These are phyloP conservation scores for Tricholaema leucomelas DNA, from an alignment of 2,113 vertebrate species.

Conservation along the genomic window DNA sequence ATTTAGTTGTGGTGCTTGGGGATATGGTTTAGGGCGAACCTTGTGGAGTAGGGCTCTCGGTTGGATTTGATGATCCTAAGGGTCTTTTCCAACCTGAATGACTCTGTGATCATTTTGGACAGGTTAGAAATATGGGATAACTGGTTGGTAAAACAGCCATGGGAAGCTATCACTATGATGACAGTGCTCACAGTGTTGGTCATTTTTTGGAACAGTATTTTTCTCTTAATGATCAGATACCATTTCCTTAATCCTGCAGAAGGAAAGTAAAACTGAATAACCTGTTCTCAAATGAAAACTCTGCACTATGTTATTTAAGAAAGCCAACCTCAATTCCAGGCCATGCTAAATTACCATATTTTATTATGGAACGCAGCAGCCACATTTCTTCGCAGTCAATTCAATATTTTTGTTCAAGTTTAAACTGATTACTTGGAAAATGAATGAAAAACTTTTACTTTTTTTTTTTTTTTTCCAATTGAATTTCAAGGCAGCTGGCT, in stretches of 20 bases:
- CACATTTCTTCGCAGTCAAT: conserved; percentile 18
- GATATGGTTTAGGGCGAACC: too few species aligned
- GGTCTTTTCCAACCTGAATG: too few species aligned
- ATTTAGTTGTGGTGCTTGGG: too few species aligned
- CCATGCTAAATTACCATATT: conserved; percentile 11
- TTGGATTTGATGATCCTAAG: too few species aligned
- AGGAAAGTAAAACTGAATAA: background rate
- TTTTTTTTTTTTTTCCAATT: conserved; percentile 33
- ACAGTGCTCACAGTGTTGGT: background rate
- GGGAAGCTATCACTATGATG: background rate
- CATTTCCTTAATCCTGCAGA: background rate
- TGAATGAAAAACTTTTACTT: conserved; percentile 10
- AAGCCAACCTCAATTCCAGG: background rate
- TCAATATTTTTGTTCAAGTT: conserved; percentile 64
- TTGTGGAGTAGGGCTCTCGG: too few species aligned
- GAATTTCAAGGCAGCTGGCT: conserved; percentile 49
- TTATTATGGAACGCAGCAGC: background rate
- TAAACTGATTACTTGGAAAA: conserved; percentile 55
- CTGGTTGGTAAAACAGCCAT: background rate
- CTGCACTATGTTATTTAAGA: background rate
- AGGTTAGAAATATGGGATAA: background rate
- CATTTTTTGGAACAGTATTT: background rate
- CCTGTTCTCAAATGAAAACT: background rate
- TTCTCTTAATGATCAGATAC: background rate
- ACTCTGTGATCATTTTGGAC: background rate